Base-by-base conservation (phyloP, 2,113 vertebrate genomes). In the Theristicus caerulescens region DNA sequence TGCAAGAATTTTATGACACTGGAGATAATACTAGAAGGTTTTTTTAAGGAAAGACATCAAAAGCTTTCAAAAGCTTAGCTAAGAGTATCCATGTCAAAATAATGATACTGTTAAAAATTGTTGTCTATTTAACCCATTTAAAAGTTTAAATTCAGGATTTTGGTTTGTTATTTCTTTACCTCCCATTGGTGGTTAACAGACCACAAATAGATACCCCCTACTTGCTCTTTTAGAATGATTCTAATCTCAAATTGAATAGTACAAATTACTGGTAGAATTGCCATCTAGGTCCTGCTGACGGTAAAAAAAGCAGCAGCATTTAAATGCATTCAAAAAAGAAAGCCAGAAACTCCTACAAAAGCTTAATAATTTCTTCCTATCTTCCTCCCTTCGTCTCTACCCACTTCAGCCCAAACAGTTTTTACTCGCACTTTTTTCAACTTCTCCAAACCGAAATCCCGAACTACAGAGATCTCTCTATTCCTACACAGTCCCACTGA, bases 201-300 rank as follows among this genome's bases (percentile, higher is more conserved):
- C 18, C 59, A 55, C 27, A 80, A 76, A 79, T 6, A 52, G 0
- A 18, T 3, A 44, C 0, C 1, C 8, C 4, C 6, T 21, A 52
- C 27, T 22, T 71, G 46, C 40, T 76, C 40, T 38, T 87, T 38
- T 2, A n/a, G 29, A 65, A 51, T 10, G 10, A 73, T 6, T 54
- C 20, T 51, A 15, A 66, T 24, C 54, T 80, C n/a, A 19, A 81
- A 34, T 40, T 22, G 51, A 71, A 66, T 1, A 61, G 20, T 8
- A n/a, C 20, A 65, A 46, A 26, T 20, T 8, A n/a, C 21, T 14
- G 36, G 17, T 8, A 72, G 38, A 52, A 77, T 10, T 55, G 32
- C 7, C 67, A 70, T 13, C 71, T 25, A 78, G 59, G 38, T 52
- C 69, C 62, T 88, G 7, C 13, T 26, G 17, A 12, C 1, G 22